Conservation (phyloP, 2,113 vertebrate genomes). For the Eretmochelys imbricata region DNA sequence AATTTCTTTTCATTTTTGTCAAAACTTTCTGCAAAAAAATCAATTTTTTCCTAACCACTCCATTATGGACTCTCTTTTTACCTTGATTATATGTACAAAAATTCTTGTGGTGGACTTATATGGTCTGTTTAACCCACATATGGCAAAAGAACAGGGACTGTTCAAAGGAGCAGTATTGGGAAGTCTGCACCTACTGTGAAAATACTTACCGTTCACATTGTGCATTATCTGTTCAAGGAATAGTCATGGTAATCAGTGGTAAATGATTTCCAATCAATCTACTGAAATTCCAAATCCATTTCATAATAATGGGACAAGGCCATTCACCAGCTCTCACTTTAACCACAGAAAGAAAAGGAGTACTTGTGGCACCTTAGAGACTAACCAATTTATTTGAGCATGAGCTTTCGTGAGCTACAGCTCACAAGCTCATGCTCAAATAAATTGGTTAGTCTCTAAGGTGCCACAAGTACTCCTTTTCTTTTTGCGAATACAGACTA, state of each 20-base stretch:
- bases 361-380: too few relatives aligned
- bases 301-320: background rate
- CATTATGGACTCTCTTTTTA: background rate
- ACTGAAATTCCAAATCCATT: background rate
- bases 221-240: slow-evolving; percentile 27
- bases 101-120: background rate
- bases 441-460: too few relatives aligned
- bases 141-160: background rate
- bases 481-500: too few relatives aligned
- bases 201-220: background rate
- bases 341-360: background rate
- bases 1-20: background rate
- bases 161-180: background rate
- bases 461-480: too few relatives aligned
- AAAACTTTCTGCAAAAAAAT: background rate
- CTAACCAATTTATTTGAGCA: too few relatives aligned
- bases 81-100: background rate
- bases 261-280: slow-evolving; percentile 42
- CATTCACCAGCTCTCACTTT: slow-evolving; percentile 13
- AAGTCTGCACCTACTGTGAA: background rate
- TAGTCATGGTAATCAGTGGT: slow-evolving; percentile 21
- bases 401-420: too few relatives aligned
- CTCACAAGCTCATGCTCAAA: too few relatives aligned
- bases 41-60: background rate
- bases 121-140: background rate